Base-by-base conservation (phyloP, 2,113 vertebrate species). In the Glaucidium brasilianum region DNA sequence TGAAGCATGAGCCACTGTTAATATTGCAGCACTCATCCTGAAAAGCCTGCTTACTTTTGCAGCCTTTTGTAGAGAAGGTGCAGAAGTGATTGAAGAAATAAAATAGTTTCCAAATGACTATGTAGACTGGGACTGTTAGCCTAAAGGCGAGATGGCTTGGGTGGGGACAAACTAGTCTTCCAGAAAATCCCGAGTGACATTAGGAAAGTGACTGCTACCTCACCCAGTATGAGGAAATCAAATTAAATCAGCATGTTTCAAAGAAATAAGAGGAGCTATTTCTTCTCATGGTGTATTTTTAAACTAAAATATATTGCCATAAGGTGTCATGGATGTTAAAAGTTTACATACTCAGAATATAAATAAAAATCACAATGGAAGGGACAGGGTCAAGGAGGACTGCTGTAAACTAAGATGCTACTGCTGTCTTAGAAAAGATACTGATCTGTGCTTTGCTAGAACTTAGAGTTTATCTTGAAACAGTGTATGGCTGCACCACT, bases 61-160 rank as follows among this genome's bases (percentile, higher is more conserved):
- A 52, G 0, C 53, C 55, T 45, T 59, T 10, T 34, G 9, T 62
- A 53, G 62, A 43, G 43, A 78, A 47, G 20, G 30, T 49, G n/a
- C 39, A 49, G 15, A 67, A 89, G 43, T 43, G 0, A 52, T 1
- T 56, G 26, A 68, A 78, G 21, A 47, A 2, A 13, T 43, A 43
- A 77, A 93, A 60, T 75, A 74, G 55, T 87, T 94, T 92, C 47
- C n/a, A 43, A 78, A 35, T 81, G 55, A 59, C 56, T 69, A 10
- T 77, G 19, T 22, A 41, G 26, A 5, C 52, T 43, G 47, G 7
- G 62, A 37, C 27, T 71, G 17, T 69, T n/a, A 52, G 68, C 26
- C 41, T 59, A 39, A n/a, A 84, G 81, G 43, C 69, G 67, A 50
- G 32, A 49, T 43, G 20, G 9, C 60, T 81, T 81, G 69, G 60